Conservation (phyloP, 2,113 vertebrate species). For the Hippocampus comes region DNA sequence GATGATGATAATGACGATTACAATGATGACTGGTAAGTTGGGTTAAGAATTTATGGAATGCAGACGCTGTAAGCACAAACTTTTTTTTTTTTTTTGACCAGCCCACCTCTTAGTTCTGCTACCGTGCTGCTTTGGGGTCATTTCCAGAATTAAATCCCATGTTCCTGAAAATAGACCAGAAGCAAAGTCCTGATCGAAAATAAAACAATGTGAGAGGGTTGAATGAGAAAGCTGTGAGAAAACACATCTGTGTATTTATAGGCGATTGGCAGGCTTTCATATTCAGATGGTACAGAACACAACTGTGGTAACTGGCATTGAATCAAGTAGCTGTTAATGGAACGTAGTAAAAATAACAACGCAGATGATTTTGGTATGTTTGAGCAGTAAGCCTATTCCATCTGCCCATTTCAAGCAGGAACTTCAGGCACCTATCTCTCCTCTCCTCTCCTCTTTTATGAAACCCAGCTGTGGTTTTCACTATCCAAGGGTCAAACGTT, state of each 20-base stretch:
- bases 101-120: conserved; percentile 17
- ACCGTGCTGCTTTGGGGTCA: background rate
- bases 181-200: conserved; percentile 23
- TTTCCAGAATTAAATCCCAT: conserved; percentile 7
- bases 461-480: conserved; percentile 68
- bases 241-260: conserved; percentile 51
- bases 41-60: conserved; percentile 49
- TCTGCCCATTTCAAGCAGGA: conserved; percentile 49
- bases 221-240: conserved; percentile 27
- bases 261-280: conserved; percentile 27
- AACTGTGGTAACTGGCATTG: conserved; percentile 45
- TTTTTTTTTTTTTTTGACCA: background rate
- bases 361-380: conserved; percentile 48
- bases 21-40: conserved; percentile 13
- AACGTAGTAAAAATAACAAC: conserved; percentile 50
- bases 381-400: conserved; percentile 55
- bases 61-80: conserved; percentile 17
- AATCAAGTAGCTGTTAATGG: conserved; percentile 53
- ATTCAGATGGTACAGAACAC: conserved; percentile 32
- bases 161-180: conserved; percentile 11
- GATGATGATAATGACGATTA: conserved; percentile 1
- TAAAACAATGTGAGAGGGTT: conserved; percentile 18
- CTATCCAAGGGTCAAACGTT: conserved; percentile 59
- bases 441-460: conserved; percentile 56
- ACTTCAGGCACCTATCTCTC: conserved; percentile 57